Percentiles rank a stretch among this genome's conserved stretches.
phyloP scores from a whole-genome alignment of 2,888 invertebrate species.

The Drosophila colorata region DNA sequence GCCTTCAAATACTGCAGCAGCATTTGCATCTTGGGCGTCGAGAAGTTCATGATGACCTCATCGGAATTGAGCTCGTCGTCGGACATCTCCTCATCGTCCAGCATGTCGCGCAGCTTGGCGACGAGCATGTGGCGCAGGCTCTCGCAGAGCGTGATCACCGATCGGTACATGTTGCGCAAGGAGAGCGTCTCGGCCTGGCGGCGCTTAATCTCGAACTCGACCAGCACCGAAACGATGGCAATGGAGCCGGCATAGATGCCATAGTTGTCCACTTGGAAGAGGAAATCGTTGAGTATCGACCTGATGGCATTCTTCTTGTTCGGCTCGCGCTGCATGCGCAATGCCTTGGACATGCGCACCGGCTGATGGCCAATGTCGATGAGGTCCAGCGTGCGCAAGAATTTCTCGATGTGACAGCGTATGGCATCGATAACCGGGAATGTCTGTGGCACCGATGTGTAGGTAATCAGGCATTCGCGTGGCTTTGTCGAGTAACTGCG shows the following conservation, averaged over 20 bases:
- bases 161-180: constrained; percentile 73
- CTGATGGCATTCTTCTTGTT: constrained; percentile 86
- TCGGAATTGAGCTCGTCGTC: constrained; percentile 42
- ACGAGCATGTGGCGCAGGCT: constrained; percentile 86
- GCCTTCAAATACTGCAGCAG: constrained; percentile 88
- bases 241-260: constrained; percentile 88
- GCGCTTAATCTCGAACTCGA: constrained; percentile 88
- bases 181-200: constrained; percentile 86
- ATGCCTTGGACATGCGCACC: constrained; percentile 63
- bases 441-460: neutral
- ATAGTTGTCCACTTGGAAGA: constrained; percentile 86
- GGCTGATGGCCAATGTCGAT: constrained; percentile 68
- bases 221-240: constrained; percentile 87
- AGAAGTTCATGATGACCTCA: constrained; percentile 86
- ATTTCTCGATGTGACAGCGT: constrained; percentile 16
- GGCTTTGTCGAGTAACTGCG: constrained; percentile 87
- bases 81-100: constrained; percentile 76
- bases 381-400: constrained; percentile 38
- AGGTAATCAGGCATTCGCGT: constrained; percentile 83
- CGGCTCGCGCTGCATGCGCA: constrained; percentile 60
- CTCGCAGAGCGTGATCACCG: constrained; percentile 80
- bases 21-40: constrained; percentile 88
- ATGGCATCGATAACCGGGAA: constrained; percentile 44
- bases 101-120: constrained; percentile 84
- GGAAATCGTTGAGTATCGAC: constrained; percentile 86